Conservation (phyloP, 2,888 invertebrate species). For the Scelioninae gen. 2 region DNA sequence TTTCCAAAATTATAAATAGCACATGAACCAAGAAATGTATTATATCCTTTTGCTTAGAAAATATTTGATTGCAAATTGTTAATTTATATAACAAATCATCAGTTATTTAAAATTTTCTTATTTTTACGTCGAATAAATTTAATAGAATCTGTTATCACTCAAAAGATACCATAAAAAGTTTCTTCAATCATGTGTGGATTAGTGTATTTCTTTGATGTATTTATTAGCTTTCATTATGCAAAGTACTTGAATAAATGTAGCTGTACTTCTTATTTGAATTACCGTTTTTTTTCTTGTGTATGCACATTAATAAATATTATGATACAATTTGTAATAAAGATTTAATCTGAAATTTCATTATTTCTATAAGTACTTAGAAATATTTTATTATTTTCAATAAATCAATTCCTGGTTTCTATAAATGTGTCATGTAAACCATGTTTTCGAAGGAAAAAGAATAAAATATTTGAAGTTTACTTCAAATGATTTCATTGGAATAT, state of each 20-base stretch:
- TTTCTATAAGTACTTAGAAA: constrained; percentile 15
- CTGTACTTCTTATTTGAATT: constrained; percentile 12
- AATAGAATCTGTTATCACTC: no score
- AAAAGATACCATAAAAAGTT: no score
- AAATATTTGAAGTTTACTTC: no score
- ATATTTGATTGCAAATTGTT: no score
- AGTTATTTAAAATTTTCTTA: no score
- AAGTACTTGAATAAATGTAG: constrained; percentile 26
- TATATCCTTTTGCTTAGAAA: no score
- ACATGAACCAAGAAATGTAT: no score
- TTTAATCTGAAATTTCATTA: constrained; percentile 3
- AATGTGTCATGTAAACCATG: neutral
- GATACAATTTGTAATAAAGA: constrained; percentile 10
- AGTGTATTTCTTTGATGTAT: constrained; percentile 24
- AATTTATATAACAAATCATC: no score
- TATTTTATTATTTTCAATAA: neutral
- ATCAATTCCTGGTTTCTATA: constrained; percentile 10
- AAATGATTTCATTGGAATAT: no score
- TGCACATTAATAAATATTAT: constrained; percentile 16
- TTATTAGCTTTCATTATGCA: constrained; percentile 48
- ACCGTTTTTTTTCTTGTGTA: constrained; percentile 8
- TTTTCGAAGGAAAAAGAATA: neutral
- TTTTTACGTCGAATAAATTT: no score
- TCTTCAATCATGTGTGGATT: constrained; percentile 17
- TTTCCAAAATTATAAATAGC: no score